Conservation (phyloP, 2,797 vertebrate genomes). For the Myotis daubentonii region DNA sequence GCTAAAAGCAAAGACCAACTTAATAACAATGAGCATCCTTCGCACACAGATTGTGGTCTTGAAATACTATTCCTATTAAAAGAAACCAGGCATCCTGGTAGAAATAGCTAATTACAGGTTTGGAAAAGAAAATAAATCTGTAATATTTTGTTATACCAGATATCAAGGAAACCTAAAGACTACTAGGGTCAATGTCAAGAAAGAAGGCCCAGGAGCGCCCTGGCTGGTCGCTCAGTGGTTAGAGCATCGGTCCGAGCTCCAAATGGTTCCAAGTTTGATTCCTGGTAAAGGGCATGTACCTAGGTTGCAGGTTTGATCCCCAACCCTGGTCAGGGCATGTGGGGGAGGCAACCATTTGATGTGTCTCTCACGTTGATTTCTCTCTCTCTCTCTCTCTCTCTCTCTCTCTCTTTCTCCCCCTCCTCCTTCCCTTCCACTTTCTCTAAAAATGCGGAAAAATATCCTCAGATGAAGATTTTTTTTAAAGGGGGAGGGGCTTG, state of each 20-base stretch:
- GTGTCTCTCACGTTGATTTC: background rate
- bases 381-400: background rate
- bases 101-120: background rate
- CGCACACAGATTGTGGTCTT: background rate
- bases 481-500: too few species aligned
- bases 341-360: background rate
- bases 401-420: background rate
- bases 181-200: background rate
- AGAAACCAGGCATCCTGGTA: background rate
- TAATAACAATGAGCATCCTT: background rate
- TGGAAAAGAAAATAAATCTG: constrained; percentile 26
- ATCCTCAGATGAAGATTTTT: background rate
- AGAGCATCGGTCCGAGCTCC: background rate
- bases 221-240: background rate
- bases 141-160: background rate
- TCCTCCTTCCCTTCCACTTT: too few species aligned
- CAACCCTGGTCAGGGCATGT: background rate
- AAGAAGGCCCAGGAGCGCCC: background rate
- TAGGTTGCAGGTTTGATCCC: background rate
- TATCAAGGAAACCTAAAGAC: constrained; percentile 3
- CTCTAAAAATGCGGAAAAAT: background rate
- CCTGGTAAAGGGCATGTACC: background rate
- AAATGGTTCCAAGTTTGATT: background rate
- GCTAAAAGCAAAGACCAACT: background rate
- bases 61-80: background rate